phyloP scores from a whole-genome alignment of 2,113 vertebrate species.

The Marcusenius ussheri region DNA sequence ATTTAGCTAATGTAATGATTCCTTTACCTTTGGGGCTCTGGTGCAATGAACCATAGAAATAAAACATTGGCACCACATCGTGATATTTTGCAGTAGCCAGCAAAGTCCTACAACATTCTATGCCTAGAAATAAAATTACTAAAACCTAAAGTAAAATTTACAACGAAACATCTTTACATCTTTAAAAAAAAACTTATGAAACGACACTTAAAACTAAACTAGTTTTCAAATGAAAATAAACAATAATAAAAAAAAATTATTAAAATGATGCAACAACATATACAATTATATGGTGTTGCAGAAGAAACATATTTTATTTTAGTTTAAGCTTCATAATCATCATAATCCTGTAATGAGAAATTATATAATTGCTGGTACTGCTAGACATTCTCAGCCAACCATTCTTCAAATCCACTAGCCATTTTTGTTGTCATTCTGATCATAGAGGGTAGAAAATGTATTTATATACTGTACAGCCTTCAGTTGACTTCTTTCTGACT shows the following conservation, averaged over 20 bases:
- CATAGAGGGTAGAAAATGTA: background rate
- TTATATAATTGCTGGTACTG: background rate
- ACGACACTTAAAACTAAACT: background rate
- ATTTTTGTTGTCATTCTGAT: background rate
- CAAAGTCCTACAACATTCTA: background rate
- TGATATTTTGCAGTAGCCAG: background rate
- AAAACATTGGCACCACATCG: too few species aligned
- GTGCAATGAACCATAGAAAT: background rate
- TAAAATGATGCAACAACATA: background rate
- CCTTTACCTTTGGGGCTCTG: background rate
- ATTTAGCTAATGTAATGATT: background rate
- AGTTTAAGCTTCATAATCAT: background rate
- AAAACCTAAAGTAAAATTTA: background rate
- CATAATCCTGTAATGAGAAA: background rate
- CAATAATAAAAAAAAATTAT: background rate
- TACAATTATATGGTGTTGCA: background rate
- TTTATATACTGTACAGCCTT: background rate
- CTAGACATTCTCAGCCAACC: background rate
- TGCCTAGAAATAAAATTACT: background rate
- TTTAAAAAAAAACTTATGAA: background rate
- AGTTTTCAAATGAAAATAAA: too few species aligned
- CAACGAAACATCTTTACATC: background rate
- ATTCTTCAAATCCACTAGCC: background rate
- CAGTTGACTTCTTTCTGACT: background rate
- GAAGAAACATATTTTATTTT: background rate